phyloP scores from a whole-genome alignment of 2,797 vertebrate genomes.

The Microtus obscurus region DNA sequence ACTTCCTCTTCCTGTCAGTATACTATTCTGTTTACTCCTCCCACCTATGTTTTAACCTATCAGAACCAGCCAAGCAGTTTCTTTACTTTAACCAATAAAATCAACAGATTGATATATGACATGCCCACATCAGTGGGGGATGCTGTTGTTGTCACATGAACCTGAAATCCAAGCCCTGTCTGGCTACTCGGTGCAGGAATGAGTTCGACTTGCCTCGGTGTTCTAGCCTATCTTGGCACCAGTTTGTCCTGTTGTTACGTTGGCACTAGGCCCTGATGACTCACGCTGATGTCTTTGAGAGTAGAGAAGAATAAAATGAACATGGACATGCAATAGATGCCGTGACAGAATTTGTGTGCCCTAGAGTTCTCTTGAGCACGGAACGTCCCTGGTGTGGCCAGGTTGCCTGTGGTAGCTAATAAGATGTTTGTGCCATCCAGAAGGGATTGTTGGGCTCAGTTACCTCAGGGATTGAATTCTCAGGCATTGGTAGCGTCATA shows the following conservation, averaged over 20 bases:
- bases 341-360: background rate
- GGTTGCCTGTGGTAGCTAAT: background rate
- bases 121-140: no score
- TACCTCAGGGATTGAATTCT: background rate
- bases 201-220: background rate
- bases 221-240: background rate
- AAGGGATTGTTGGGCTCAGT: background rate
- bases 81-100: no score
- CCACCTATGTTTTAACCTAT: no score
- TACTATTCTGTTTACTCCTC: no score
- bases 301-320: slow-evolving; percentile 1
- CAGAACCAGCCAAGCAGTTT: no score
- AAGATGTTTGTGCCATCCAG: background rate
- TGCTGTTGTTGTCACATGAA: background rate
- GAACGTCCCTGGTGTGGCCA: background rate
- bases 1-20: no score
- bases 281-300: background rate
- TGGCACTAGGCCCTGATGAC: background rate
- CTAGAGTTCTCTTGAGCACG: background rate
- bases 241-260: background rate
- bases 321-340: background rate
- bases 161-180: background rate
- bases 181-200: fast-evolving
- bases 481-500: background rate
- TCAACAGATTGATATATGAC: no score